phyloP scores from a whole-genome alignment of 2,797 vertebrate genomes.

The Tenualosa thibaudeaui region DNA sequence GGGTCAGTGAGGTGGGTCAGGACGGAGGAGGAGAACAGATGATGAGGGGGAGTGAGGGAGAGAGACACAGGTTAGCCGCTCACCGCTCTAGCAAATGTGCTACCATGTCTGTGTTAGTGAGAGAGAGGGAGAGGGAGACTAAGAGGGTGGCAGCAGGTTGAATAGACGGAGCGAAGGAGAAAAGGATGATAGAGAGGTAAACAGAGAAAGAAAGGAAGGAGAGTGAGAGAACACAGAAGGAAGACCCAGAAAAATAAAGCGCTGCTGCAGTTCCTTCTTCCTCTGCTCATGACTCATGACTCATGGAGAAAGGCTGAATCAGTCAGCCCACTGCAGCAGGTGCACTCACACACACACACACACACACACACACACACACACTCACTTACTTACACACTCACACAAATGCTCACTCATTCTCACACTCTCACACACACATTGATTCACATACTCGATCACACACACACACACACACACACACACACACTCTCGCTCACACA shows the following conservation, averaged over 20 bases:
- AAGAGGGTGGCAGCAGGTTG: background rate
- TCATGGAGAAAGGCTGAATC: constrained; percentile 11
- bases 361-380: too few relatives aligned
- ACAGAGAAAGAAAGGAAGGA: background rate
- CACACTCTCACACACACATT: too few relatives aligned
- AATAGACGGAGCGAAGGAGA: background rate
- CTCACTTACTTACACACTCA: too few relatives aligned
- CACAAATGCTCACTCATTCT: too few relatives aligned
- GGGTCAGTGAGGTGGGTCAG: constrained; percentile 8
- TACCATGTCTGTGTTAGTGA: constrained; percentile 7
- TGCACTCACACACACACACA: background rate
- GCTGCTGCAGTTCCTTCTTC: background rate
- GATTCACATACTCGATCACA: too few relatives aligned
- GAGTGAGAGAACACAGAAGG: background rate
- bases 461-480: background rate
- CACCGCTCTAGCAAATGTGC: constrained; percentile 39
- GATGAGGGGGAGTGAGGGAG: constrained; percentile 42
- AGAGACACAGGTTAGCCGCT: constrained; percentile 41
- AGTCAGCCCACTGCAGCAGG: constrained; percentile 4
- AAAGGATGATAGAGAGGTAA: constrained; percentile 32
- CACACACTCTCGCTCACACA: too few relatives aligned
- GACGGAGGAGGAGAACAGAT: constrained; percentile 34
- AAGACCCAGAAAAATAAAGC: background rate
- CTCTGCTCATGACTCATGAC: background rate
- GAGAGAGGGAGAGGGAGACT: background rate